Base-by-base conservation (phyloP, 2,113 vertebrate species). In the Ciconia maguari region DNA sequence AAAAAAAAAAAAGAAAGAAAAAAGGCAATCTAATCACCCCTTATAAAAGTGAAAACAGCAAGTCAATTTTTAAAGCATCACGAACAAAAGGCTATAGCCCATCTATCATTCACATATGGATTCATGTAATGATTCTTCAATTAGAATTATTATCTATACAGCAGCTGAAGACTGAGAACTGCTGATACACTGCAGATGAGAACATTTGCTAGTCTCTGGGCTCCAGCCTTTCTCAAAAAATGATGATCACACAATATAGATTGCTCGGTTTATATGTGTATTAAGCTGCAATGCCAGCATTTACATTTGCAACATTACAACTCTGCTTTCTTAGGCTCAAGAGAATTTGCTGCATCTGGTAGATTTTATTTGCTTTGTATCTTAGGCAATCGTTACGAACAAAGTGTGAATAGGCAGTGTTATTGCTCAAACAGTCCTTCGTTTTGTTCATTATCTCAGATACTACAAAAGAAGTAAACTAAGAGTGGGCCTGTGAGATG, bases 71-170 rank as follows among this genome's bases (percentile, higher is more conserved):
- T 92, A 94, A 93, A 83, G 91, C 74, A 61, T 71, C 83, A 70
- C 13, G 69, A 96, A 91, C 84, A 90, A 96, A 97, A 83, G 78
- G 75, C 65, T 97, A 24, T 25, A 84, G 87, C 74, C 55, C 89
- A 97, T 93, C 96, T 96, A 97, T 97, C 96, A 97, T 83, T 96
- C 96, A 93, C 95, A 94, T 93, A 95, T 86, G 97, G 95, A 94
- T 95, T 95, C 94, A 93, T 93, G 95, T 96, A 96, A 98, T 97
- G 97, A 98, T 97, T 97, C 98, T 98, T 98, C 97, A 97, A 97
- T 98, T 98, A 98, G 96, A 97, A 97, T 96, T 97, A 98, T 97
- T 97, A 98, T 97, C 97, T 95, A 88, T 96, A 98, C 88, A 96
- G 97, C 97, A 97, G 94, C 93, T 94, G 89, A 98, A 96, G 95